These are phyloP conservation scores for Cerceris ruficornis DNA, from an alignment of 2,888 invertebrate species.

Conservation along the genomic window DNA sequence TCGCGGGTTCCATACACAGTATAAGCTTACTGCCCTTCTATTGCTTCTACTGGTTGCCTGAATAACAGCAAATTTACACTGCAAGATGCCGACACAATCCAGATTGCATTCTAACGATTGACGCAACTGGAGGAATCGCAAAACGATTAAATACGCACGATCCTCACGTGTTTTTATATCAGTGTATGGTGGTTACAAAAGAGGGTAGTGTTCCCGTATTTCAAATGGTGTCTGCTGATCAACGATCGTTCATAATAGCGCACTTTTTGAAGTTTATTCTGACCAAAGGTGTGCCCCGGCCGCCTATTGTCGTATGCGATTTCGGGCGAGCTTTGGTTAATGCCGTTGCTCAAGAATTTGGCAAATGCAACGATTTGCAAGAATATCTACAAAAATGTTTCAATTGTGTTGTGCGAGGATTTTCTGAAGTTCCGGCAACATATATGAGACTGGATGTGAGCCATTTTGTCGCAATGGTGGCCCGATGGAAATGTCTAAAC, in stretches of 20 bases:
- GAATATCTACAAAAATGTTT: slow-evolving; percentile 54
- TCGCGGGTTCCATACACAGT: slow-evolving; percentile 47
- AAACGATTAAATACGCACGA: slow-evolving; percentile 26
- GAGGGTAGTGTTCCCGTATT: slow-evolving; percentile 43
- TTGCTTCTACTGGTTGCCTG: slow-evolving; percentile 12
- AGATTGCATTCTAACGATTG: slow-evolving; percentile 24
- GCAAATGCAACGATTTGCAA: slow-evolving; percentile 30
- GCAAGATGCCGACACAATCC: slow-evolving; percentile 22
- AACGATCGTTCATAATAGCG: slow-evolving; percentile 42
- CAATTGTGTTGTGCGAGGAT: slow-evolving; percentile 8
- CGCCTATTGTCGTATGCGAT: slow-evolving; percentile 44
- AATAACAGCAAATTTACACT: slow-evolving; percentile 5
- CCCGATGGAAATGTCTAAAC: slow-evolving; percentile 41
- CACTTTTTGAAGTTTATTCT: slow-evolving; percentile 45
- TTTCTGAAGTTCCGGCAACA: slow-evolving; percentile 17
- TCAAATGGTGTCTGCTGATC: slow-evolving; percentile 54
- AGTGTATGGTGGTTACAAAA: slow-evolving; percentile 36
- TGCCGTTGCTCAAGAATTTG: slow-evolving; percentile 47
- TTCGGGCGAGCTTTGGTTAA: slow-evolving; percentile 45
- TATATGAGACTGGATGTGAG: slow-evolving; percentile 50
- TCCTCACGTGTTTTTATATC: slow-evolving; percentile 50
- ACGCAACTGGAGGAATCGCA: slow-evolving; percentile 35
- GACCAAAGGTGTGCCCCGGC: slow-evolving; percentile 26
- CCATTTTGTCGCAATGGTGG: slow-evolving; percentile 48
- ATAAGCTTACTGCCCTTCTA: slow-evolving; percentile 35